A percentile compares a stretch with the other conserved stretches of the same genome.
Conservation (phyloP, 2,797 vertebrate genomes). For the Sebastes hubbsi region DNA sequence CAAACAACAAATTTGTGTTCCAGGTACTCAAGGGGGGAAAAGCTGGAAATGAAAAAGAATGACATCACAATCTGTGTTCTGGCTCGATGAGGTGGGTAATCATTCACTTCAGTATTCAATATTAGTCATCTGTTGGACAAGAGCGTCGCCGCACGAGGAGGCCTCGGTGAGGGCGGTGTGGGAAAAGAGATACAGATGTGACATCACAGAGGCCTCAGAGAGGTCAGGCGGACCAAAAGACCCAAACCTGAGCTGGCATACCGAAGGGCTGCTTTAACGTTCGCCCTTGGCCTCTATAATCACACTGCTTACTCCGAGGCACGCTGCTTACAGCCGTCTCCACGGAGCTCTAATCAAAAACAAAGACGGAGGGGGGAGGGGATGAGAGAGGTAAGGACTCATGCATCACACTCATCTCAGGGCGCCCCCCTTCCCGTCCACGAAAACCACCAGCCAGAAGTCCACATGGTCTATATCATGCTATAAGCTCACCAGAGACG, state of each 20-base stretch:
- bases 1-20: conserved; percentile 33
- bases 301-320: conserved; percentile 10
- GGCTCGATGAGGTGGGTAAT: conserved; percentile 12
- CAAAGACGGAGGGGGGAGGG: conserved; percentile 21
- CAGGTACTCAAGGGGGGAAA: conserved; percentile 13
- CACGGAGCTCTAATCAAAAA: conserved; percentile 57
- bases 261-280: neutral
- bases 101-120: conserved; percentile 17
- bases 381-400: neutral
- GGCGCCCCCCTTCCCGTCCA: neutral
- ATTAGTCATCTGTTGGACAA: conserved; percentile 58
- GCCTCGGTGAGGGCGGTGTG: neutral
- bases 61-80: conserved; percentile 13
- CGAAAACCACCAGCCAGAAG: conserved; percentile 25
- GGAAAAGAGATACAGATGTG: neutral
- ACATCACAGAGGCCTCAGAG: conserved; percentile 3
- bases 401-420: conserved; percentile 13
- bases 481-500: conserved; percentile 62
- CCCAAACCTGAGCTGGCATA: conserved; percentile 22
- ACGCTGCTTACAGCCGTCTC: conserved; percentile 22
- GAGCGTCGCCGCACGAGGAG: neutral
- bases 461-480: conserved; percentile 63
- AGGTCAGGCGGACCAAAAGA: conserved; percentile 2
- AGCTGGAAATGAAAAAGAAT: conserved; percentile 48
- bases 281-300: conserved; percentile 12